Evolutionary conservation across 2,797 vertebrate genomes (phyloP).

Genomic region (Tokudaia tokunoshimensis): DNA sequence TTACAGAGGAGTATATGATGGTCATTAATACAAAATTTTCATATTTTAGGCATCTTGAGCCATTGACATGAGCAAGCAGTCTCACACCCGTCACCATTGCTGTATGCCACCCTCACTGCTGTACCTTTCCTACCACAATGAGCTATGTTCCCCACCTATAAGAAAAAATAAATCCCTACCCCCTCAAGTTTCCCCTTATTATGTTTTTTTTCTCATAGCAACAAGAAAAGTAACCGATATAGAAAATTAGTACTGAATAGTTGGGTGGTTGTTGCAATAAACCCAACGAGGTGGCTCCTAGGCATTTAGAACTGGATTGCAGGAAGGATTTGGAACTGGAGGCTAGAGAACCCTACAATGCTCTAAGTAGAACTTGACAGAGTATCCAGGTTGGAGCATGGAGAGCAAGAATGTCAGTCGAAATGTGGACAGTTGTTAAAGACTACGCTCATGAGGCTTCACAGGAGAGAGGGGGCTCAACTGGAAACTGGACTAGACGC

Average conservation of each 20-base stretch:
- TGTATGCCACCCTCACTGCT: too few species aligned
- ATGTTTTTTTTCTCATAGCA: not conserved
- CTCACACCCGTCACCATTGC: not conserved
- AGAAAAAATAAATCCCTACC: not conserved
- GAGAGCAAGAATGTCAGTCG: not conserved
- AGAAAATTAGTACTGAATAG: not conserved
- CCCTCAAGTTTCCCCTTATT: not conserved
- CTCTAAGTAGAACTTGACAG: not conserved
- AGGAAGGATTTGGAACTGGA: not conserved
- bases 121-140: not conserved
- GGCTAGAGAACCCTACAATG: not conserved
- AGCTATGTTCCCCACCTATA: not conserved
- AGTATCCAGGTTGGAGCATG: not conserved
- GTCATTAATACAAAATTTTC: not conserved
- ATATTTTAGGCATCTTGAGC: not conserved
- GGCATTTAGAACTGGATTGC: not conserved
- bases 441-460: not conserved
- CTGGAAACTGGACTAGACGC: not conserved
- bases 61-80: not conserved
- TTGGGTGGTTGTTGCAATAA: not conserved
- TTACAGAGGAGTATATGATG: not conserved
- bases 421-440: not conserved
- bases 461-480: not conserved
- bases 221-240: not conserved
- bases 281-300: not conserved